Conservation (phyloP, 2,113 vertebrate genomes). For the Crotalus helleri region DNA sequence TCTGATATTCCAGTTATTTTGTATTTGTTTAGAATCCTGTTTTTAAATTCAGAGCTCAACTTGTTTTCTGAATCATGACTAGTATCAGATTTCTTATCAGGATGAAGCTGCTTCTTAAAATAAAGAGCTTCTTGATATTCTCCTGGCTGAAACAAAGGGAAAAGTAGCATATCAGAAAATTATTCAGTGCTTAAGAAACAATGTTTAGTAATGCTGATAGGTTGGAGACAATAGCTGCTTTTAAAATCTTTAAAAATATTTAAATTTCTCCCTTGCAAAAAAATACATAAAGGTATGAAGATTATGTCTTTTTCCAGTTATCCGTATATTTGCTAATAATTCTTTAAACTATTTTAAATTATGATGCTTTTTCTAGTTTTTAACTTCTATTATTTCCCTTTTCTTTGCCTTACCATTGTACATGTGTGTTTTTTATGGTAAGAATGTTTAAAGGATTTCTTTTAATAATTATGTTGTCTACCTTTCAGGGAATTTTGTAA, state of each 20-base stretch:
- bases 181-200: not conserved
- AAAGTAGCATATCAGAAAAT: not conserved
- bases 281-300: not conserved
- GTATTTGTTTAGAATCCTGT: slow-evolving; percentile 26
- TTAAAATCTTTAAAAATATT: not conserved
- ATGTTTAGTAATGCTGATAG: slow-evolving; percentile 4
- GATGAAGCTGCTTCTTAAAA: slow-evolving; percentile 38
- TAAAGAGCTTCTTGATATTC: slow-evolving; percentile 39
- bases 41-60: not conserved
- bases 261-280: not conserved
- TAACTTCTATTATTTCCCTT: not conserved
- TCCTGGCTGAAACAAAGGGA: slow-evolving; percentile 47
- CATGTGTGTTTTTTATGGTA: not conserved
- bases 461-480: not conserved
- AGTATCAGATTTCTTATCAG: slow-evolving; percentile 27
- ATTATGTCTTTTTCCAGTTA: not conserved
- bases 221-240: not conserved
- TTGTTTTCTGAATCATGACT: slow-evolving; percentile 40
- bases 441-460: not conserved
- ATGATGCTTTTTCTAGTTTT: not conserved
- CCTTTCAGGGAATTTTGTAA: not conserved
- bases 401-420: not conserved
- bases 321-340: not conserved
- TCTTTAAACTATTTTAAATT: not conserved
- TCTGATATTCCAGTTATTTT: slow-evolving; percentile 18